These are phyloP conservation scores for Anniella stebbinsi DNA, from an alignment of 2,797 vertebrate genomes.

Conservation along the genomic window DNA sequence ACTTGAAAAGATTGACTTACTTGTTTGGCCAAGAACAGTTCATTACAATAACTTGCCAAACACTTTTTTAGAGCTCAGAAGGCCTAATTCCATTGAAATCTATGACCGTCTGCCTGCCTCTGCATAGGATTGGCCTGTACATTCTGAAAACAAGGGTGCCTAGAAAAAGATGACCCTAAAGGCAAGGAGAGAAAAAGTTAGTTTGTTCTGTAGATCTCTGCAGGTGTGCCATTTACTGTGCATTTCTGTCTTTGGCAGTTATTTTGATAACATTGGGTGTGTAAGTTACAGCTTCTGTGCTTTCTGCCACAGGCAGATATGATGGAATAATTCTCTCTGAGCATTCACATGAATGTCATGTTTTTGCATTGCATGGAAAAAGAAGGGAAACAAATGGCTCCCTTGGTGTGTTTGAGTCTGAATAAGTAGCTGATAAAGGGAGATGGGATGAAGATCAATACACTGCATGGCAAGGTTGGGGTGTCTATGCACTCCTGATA, in stretches of 20 bases:
- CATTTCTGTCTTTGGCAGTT: not conserved
- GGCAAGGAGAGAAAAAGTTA: not conserved
- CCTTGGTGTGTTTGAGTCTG: not conserved
- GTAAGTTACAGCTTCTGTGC: not conserved
- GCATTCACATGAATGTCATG: not conserved
- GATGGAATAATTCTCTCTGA: not conserved
- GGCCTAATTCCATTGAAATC: not conserved
- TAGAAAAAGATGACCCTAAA: not conserved
- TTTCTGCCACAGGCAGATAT: constrained; percentile 2
- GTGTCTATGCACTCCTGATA: not conserved
- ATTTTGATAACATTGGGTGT: not conserved
- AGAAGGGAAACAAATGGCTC: not conserved
- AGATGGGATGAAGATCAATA: not conserved
- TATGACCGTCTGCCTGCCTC: not conserved
- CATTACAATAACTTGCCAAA: not conserved
- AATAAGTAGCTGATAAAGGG: not conserved
- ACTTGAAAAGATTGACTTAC: not conserved
- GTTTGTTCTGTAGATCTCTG: not conserved
- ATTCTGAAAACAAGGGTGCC: not conserved
- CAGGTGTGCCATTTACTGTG: not conserved
- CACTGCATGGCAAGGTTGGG: too few species aligned
- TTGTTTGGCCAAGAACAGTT: not conserved
- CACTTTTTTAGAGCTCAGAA: not conserved
- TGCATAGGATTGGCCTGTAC: not conserved
- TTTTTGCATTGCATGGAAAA: not conserved